Evolutionary conservation across 2,797 vertebrate genomes (phyloP).

Genomic region (Galago senegalensis): DNA sequence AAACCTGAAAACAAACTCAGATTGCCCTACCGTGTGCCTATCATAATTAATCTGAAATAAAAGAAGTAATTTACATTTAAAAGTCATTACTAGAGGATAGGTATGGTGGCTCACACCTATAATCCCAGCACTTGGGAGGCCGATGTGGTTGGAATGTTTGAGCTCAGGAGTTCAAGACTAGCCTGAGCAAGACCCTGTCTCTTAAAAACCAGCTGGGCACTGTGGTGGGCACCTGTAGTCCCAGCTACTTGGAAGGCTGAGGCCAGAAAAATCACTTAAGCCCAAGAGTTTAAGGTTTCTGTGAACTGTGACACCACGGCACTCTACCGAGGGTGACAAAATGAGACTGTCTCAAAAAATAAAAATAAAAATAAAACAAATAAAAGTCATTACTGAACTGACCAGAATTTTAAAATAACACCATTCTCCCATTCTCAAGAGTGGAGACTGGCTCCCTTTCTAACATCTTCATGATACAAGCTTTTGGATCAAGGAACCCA

Average conservation of each 20-base stretch:
- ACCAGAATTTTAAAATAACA: neutral
- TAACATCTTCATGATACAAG: neutral
- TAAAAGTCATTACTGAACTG: neutral
- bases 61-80: neutral
- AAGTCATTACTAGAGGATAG: neutral
- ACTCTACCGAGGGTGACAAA: neutral
- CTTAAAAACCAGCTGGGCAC: no score
- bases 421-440: neutral
- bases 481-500: neutral
- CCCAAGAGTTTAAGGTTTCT: neutral
- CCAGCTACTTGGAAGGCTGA: neutral
- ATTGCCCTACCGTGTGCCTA: neutral
- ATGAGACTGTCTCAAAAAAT: no score
- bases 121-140: no score
- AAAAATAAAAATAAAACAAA: neutral
- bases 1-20: no score
- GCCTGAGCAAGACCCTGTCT: no score
- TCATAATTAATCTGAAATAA: conserved; percentile 39
- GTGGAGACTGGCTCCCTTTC: neutral
- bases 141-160: no score
- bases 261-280: neutral
- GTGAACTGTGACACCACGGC: neutral
- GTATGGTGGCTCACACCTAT: no score
- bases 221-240: neutral
- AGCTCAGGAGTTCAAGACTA: no score